Conservation (phyloP, 2,888 invertebrate species). For the Cephus pygmeus region DNA sequence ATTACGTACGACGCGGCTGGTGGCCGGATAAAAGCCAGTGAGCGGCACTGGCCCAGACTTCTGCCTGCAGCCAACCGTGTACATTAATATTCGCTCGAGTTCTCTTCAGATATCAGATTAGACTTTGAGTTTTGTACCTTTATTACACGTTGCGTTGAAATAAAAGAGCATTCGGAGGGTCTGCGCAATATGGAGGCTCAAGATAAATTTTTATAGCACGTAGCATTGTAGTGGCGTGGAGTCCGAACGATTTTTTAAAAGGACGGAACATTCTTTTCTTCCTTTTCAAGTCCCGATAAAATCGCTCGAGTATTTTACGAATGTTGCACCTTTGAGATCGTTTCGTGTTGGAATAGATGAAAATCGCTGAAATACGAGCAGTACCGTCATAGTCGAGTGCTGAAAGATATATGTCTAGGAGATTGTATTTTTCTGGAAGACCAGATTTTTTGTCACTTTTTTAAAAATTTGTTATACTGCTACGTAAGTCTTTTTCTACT, state of each 20-base stretch:
- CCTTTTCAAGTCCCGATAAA: not conserved
- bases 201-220: not conserved
- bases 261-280: not conserved
- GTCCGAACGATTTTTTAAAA: not conserved
- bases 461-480: slow-evolving; percentile 21
- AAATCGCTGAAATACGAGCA: not conserved
- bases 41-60: slow-evolving; percentile 31
- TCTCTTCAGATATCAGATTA: slow-evolving; percentile 48
- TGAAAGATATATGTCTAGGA: not conserved
- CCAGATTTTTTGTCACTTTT: slow-evolving; percentile 7
- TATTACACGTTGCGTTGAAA: slow-evolving; percentile 26
- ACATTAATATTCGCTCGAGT: slow-evolving; percentile 49
- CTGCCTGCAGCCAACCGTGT: slow-evolving; percentile 34
- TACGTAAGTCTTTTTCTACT: slow-evolving; percentile 10
- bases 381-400: not conserved
- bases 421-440: not conserved
- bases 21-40: slow-evolving; percentile 38
- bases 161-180: not conserved
- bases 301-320: not conserved
- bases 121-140: slow-evolving; percentile 30
- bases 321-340: not conserved
- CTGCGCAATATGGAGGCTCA: not conserved
- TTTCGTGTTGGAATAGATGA: not conserved
- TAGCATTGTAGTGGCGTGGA: not conserved
- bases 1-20: slow-evolving; percentile 42